A percentile compares a stretch with the other conserved stretches of the same genome.
phyloP scores from a whole-genome alignment of 2,113 vertebrate species.

The Rhabdornis inornatus region DNA sequence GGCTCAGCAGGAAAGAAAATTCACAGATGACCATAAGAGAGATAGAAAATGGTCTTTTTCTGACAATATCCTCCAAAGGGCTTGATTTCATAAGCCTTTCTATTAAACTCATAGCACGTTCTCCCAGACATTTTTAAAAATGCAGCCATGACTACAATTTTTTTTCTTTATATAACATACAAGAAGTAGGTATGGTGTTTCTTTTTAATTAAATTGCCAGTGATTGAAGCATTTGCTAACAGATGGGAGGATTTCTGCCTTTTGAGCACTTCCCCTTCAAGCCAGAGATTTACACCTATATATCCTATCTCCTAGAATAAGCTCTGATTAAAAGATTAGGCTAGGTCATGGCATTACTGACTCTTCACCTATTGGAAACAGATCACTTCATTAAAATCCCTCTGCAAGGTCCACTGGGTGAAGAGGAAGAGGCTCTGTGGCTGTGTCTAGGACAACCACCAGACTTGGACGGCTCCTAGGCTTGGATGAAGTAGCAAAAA shows the following conservation, averaged over 20 bases:
- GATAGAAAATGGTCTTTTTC: not conserved
- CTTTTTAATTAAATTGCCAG: not conserved
- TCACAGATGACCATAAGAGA: not conserved
- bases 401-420: not conserved
- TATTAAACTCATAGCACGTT: not conserved
- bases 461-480: not conserved
- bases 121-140: not conserved
- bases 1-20: not conserved
- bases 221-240: not conserved
- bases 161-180: not conserved
- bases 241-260: not conserved
- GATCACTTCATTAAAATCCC: not conserved
- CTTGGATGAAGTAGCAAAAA: not conserved
- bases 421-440: not conserved
- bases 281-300: not conserved
- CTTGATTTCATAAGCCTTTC: not conserved
- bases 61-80: not conserved
- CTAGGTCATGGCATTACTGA: not conserved
- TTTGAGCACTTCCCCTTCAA: not conserved
- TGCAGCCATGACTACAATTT: not conserved
- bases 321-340: not conserved
- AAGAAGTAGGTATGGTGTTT: not conserved
- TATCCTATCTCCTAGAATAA: not conserved
- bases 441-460: not conserved
- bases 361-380: not conserved